phyloP scores from a whole-genome alignment of 1,140 invertebrate species.

The Contarinia nasturtii region DNA sequence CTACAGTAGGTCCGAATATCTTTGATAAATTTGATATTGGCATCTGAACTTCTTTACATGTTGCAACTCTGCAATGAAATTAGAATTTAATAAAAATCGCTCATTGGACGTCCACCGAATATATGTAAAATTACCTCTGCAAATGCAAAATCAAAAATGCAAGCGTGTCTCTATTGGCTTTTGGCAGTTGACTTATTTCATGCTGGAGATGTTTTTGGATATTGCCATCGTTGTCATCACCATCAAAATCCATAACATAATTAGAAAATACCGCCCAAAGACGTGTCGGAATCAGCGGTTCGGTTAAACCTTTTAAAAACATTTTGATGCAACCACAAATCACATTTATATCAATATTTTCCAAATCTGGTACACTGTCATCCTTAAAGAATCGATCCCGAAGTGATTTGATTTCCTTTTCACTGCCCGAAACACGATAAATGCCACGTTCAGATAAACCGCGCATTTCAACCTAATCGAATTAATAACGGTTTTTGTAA shows the following conservation, averaged over 20 bases:
- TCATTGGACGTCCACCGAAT: too few species aligned
- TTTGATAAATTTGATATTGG: constrained; percentile 55
- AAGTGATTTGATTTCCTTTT: constrained; percentile 64
- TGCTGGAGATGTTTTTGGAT: constrained; percentile 31
- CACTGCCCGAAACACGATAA: constrained; percentile 75
- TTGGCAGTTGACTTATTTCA: constrained; percentile 52
- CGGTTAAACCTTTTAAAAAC: constrained; percentile 56
- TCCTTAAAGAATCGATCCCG: constrained; percentile 61
- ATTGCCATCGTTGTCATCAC: constrained; percentile 18
- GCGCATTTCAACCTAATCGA: constrained; percentile 44
- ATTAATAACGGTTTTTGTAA: too few species aligned
- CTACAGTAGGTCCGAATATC: constrained; percentile 68
- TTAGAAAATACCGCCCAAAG: constrained; percentile 57
- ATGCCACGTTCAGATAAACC: constrained; percentile 75
- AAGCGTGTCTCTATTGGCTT: constrained; percentile 71
- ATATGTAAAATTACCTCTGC: constrained; percentile 33
- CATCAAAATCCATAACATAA: constrained; percentile 32
- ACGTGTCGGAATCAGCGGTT: constrained; percentile 57
- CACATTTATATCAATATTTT: constrained; percentile 52
- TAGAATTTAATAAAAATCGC: not conserved
- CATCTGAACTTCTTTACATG: constrained; percentile 57
- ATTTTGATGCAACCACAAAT: constrained; percentile 76
- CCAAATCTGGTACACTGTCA: constrained; percentile 52
- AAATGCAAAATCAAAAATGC: constrained; percentile 71
- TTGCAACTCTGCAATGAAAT: constrained; percentile 24